These are phyloP conservation scores for Arvicanthis niloticus DNA, from an alignment of 2,113 vertebrate species.

Conservation along the genomic window DNA sequence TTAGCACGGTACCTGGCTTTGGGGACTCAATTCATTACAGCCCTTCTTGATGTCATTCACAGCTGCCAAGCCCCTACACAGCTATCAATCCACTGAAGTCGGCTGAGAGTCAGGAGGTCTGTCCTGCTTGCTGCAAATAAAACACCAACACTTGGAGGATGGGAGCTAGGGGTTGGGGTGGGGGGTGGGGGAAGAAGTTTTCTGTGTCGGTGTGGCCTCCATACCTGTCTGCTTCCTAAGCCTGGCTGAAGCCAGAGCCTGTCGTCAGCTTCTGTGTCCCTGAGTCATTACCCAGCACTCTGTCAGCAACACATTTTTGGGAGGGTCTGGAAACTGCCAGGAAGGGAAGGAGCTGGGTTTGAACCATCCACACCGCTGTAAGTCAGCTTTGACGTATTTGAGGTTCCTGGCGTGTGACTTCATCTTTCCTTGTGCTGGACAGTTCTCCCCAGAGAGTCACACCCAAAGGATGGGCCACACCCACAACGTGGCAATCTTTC, in stretches of 20 bases:
- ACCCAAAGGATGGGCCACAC: background rate
- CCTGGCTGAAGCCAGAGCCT: background rate
- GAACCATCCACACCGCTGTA: conserved; percentile 71
- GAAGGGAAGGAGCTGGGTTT: conserved; percentile 48
- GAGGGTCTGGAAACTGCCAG: background rate
- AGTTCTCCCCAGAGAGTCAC: background rate
- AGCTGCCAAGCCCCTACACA: background rate
- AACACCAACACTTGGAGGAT: background rate
- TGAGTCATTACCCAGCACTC: background rate
- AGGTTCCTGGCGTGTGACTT: background rate
- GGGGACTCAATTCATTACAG: background rate
- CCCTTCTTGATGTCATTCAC: background rate
- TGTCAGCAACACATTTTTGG: background rate
- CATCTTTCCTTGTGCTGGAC: background rate
- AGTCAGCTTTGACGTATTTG: conserved; percentile 47
- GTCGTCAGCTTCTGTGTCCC: background rate
- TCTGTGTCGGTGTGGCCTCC: background rate
- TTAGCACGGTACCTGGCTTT: background rate
- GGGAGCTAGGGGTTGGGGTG: background rate
- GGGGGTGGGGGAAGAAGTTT: background rate
- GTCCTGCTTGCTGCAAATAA: background rate
- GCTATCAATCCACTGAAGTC: background rate
- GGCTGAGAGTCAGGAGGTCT: background rate
- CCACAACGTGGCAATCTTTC: background rate
- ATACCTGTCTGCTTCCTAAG: background rate